A percentile compares a stretch with the other conserved stretches of the same genome.
Evolutionary conservation across 2,113 vertebrate species (phyloP).

Genomic region (Diadophis punctatus): DNA sequence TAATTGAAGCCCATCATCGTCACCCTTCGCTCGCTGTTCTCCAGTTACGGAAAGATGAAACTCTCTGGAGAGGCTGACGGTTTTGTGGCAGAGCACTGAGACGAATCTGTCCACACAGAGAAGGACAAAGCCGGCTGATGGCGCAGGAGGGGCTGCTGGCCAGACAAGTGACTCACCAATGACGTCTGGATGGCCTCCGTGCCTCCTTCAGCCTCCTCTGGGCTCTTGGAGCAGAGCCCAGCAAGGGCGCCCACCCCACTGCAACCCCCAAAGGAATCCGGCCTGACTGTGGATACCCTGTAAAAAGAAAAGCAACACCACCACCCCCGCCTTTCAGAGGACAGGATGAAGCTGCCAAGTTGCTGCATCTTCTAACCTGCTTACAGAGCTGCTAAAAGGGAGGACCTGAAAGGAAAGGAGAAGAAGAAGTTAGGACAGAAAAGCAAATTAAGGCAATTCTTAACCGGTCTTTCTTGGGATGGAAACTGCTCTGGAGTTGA

Average conservation of each 20-base stretch:
- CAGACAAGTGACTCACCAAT: not conserved
- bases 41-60: slow-evolving; percentile 15
- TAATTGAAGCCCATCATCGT: not conserved
- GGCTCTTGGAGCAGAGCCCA: not conserved
- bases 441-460: not conserved
- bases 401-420: not conserved
- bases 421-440: not conserved
- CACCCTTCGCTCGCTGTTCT: not conserved
- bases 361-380: not conserved
- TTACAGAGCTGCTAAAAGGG: not conserved
- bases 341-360: not conserved
- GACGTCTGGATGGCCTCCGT: not conserved
- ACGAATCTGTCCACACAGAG: not conserved
- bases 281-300: not conserved
- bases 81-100: slow-evolving; percentile 1
- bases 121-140: not conserved
- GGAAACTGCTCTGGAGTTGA: not conserved
- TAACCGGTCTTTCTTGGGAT: not conserved
- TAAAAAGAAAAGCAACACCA: not conserved
- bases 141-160: not conserved
- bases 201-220: not conserved
- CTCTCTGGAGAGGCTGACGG: not conserved
- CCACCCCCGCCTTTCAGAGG: not conserved
- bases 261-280: not conserved
- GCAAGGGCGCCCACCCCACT: not conserved